Percentiles rank a stretch among this genome's conserved stretches.
Evolutionary conservation across 2,888 invertebrate species (phyloP).

Genomic region (Machimus rusticus): DNA sequence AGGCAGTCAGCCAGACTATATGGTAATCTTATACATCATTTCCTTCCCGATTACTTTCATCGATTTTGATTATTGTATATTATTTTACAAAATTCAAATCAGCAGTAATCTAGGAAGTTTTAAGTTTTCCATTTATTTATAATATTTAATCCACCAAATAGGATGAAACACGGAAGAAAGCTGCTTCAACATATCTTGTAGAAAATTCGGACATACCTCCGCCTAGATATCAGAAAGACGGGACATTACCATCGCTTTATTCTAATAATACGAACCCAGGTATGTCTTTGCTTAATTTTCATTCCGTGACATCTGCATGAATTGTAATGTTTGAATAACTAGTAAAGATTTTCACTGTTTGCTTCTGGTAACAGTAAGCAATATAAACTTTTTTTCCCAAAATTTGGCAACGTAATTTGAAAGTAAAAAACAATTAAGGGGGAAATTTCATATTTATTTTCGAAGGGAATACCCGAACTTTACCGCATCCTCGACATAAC

Average conservation of each 20-base stretch:
- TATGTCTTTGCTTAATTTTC: slow-evolving; percentile 52
- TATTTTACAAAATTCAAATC: background rate
- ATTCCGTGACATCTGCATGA: background rate
- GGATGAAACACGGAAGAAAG: slow-evolving; percentile 65
- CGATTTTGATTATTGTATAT: background rate
- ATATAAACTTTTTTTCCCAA: too few relatives aligned
- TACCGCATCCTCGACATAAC: slow-evolving; percentile 62
- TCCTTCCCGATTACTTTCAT: background rate
- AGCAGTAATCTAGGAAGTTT: background rate
- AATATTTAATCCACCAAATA: slow-evolving; percentile 46
- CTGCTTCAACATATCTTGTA: slow-evolving; percentile 69
- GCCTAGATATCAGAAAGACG: slow-evolving; percentile 68
- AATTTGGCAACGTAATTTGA: background rate
- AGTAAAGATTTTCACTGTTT: background rate
- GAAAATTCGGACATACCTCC: slow-evolving; percentile 66
- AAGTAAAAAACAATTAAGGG: background rate
- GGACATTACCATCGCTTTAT: slow-evolving; percentile 72
- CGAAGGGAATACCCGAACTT: slow-evolving; percentile 61
- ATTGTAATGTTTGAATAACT: background rate
- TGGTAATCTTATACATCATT: slow-evolving; percentile 67
- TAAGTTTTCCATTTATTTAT: background rate
- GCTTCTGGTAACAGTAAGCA: background rate
- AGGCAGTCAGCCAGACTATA: slow-evolving; percentile 78
- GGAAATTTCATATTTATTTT: slow-evolving; percentile 22
- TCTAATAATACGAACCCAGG: slow-evolving; percentile 67